A percentile compares a stretch with the other conserved stretches of the same genome.
Evolutionary conservation across 2,888 invertebrate genomes (phyloP).

Genomic region (Polyommatus icarus): DNA sequence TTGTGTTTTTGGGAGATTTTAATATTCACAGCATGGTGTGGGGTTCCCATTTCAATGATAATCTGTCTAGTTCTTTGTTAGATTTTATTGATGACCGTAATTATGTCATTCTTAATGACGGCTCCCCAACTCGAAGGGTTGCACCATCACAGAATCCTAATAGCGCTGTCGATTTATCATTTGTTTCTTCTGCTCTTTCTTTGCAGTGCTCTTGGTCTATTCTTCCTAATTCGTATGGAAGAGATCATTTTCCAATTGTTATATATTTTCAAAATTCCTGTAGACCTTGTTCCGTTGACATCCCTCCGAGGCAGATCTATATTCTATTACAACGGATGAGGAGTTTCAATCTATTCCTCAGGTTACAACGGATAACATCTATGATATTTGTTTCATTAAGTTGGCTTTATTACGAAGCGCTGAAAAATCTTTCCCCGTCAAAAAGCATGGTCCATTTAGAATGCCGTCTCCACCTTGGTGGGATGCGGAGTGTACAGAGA

Average conservation of each 20-base stretch:
- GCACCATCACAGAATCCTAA: constrained; percentile 32
- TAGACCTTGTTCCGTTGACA: neutral
- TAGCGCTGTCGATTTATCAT: constrained; percentile 31
- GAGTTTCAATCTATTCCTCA: neutral
- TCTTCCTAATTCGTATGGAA: constrained; percentile 18
- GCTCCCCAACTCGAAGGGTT: constrained; percentile 33
- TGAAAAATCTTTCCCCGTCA: too few relatives aligned
- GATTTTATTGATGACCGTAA: constrained; percentile 34
- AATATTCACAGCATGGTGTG: constrained; percentile 35
- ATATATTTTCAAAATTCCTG: neutral
- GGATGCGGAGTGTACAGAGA: too few relatives aligned
- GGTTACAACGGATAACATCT: neutral
- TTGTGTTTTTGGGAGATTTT: constrained; percentile 35
- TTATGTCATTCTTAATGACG: constrained; percentile 36
- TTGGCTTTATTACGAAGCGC: neutral
- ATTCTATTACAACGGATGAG: neutral
- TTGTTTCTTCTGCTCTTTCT: constrained; percentile 27
- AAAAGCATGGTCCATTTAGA: too few relatives aligned
- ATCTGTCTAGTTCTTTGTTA: constrained; percentile 22
- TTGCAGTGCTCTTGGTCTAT: constrained; percentile 1
- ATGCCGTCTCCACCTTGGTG: too few relatives aligned
- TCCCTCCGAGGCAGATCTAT: neutral
- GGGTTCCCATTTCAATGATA: constrained; percentile 33
- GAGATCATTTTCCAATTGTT: constrained; percentile 30
- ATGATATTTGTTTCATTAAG: neutral